phyloP scores from a whole-genome alignment of 2,797 vertebrate genomes.

The Cheirogaleus major region DNA sequence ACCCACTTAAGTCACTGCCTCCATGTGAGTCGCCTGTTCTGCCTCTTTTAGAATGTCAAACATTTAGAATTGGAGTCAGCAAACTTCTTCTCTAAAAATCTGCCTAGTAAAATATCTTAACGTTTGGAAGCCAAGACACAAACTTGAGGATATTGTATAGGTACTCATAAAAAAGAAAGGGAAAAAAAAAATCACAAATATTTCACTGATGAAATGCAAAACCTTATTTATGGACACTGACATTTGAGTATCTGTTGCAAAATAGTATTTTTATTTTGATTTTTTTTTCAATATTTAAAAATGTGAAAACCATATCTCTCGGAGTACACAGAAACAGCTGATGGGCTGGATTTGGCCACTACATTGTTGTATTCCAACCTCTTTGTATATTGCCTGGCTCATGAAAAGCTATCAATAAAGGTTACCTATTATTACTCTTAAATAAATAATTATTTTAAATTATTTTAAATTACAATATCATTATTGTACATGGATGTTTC shows the following conservation, averaged over 20 bases:
- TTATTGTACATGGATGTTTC: not conserved
- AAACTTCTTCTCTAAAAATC: not conserved
- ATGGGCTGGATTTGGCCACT: not conserved
- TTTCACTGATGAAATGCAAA: not conserved
- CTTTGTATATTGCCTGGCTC: not conserved
- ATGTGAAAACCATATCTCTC: not conserved
- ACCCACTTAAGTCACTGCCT: not conserved
- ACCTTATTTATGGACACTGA: not conserved
- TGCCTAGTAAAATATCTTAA: not conserved
- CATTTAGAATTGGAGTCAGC: not conserved
- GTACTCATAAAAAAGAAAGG: not conserved
- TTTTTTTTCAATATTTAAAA: not conserved
- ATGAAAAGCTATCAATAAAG: not conserved
- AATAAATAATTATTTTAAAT: not conserved
- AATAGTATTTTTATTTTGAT: not conserved
- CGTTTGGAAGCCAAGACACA: not conserved
- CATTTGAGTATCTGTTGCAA: not conserved
- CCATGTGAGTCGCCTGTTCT: not conserved
- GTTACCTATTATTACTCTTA: not conserved
- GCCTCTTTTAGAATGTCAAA: not conserved
- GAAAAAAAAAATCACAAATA: not conserved
- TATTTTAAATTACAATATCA: not conserved
- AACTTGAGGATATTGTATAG: not conserved
- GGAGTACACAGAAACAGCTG: not conserved
- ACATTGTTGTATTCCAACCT: accelerated